These are phyloP conservation scores for Stegostoma tigrinum DNA, from an alignment of 2,113 vertebrate genomes.

Conservation along the genomic window DNA sequence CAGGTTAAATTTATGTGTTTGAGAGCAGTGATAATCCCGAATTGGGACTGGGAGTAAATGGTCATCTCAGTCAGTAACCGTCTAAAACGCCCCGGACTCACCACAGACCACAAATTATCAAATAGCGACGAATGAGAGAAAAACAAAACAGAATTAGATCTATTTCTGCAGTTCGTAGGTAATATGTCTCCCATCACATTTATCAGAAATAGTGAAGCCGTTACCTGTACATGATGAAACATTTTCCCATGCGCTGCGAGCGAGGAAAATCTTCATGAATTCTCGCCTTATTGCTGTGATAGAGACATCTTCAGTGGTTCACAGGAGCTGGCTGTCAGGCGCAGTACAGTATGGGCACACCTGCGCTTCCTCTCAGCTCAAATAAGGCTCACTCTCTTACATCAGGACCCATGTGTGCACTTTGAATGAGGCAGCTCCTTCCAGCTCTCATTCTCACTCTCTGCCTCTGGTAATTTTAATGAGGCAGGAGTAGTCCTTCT, in stretches of 20 bases:
- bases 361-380: background rate
- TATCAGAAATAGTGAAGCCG: background rate
- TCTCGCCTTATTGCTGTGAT: too few relatives aligned
- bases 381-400: background rate
- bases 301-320: background rate
- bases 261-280: background rate
- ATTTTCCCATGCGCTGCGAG: background rate
- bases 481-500: background rate
- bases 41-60: background rate
- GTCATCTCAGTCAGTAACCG: background rate
- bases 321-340: background rate
- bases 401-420: background rate
- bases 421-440: background rate
- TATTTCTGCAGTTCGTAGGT: background rate
- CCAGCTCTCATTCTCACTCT: background rate
- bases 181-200: background rate
- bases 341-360: background rate
- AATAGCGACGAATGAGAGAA: background rate
- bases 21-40: background rate
- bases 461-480: background rate
- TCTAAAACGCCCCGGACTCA: background rate
- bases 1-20: background rate
- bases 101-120: background rate
- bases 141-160: background rate
- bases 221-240: background rate